Evolutionary conservation across 2,113 vertebrate genomes (phyloP), one percentile per base, ranked within the genome.

Genomic region (Nettapus auritus): DNA sequence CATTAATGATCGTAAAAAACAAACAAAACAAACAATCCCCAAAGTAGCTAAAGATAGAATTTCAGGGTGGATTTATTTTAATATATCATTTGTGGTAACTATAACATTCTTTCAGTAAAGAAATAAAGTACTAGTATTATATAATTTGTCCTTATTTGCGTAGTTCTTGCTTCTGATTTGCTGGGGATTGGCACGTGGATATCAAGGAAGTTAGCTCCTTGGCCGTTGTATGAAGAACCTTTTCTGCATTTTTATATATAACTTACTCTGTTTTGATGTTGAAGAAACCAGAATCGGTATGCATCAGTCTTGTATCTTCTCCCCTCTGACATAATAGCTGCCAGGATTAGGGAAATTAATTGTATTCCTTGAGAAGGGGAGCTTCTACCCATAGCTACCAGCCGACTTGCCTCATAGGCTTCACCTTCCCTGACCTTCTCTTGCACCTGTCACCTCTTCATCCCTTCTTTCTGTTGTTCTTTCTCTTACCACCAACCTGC

Each of bases 11-110:
- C 22, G 91, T 83, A 46, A 46, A 46, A 46, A 90, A 28, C 6
- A 20, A 4, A 29, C 12, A 52, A 62, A 84, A 34, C 33, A 69
- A 20, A 0, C 36, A 40, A 29, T 40, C 62, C 36, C 0, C 15
- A 48, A 48, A 23, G 16, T 11, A 52, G 26, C 29, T 29, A 57
- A 46, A 42, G 29, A 64, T 79, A 57, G 36, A 67, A 38, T 18
- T 69, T 8, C 22, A 42, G n/a, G 5, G 10, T 69, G 31, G 14
- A 8, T 83, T 82, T 83, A 63, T 80, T 86, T 48, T 78, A 2
- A 16, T 19, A 3, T 36, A 14, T 34, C 63, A 2, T 53, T 69
- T 77, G 44, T 68, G n/a, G 28, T 90, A 71, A 90, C 42, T 82
- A 13, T 50, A 28, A 5, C 67, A 83, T 76, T 56, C 21, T 90